Conservation (phyloP, 1,140 invertebrate species). For the Spodoptera litura region DNA sequence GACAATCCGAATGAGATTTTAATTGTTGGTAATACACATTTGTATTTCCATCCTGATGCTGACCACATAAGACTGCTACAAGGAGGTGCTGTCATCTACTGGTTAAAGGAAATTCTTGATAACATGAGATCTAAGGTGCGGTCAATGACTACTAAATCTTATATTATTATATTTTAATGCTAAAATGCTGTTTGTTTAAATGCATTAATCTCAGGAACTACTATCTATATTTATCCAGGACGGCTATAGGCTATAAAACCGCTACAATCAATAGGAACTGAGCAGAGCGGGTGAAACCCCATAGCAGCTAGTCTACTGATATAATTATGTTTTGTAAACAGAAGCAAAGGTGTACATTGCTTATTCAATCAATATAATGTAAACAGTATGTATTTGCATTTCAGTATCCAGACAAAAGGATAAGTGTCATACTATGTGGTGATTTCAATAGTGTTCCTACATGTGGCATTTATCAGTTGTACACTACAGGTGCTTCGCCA, state of each 20-base stretch:
- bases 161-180: too few species aligned
- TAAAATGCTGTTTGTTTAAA: too few species aligned
- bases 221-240: too few species aligned
- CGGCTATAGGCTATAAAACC: too few species aligned
- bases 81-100: conserved; percentile 88
- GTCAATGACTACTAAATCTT: background rate
- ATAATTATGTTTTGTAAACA: background rate
- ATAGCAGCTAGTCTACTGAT: background rate
- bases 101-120: conserved; percentile 82
- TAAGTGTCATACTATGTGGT: conserved; percentile 91
- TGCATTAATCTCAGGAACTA: too few species aligned
- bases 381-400: conserved; percentile 54
- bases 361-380: background rate
- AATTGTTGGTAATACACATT: conserved; percentile 95
- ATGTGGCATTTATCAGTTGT: conserved; percentile 91
- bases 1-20: conserved; percentile 88
- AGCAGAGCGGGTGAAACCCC: too few species aligned
- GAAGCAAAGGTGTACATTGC: too few species aligned
- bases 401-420: conserved; percentile 86
- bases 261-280: too few species aligned
- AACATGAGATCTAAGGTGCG: conserved; percentile 82
- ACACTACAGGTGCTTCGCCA: conserved; percentile 89
- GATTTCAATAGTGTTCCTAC: conserved; percentile 96
- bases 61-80: conserved; percentile 95
- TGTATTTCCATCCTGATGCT: conserved; percentile 96